These are phyloP conservation scores for Ichneumoninae sp. DNA, from an alignment of 2,888 invertebrate genomes.

Conservation along the genomic window DNA sequence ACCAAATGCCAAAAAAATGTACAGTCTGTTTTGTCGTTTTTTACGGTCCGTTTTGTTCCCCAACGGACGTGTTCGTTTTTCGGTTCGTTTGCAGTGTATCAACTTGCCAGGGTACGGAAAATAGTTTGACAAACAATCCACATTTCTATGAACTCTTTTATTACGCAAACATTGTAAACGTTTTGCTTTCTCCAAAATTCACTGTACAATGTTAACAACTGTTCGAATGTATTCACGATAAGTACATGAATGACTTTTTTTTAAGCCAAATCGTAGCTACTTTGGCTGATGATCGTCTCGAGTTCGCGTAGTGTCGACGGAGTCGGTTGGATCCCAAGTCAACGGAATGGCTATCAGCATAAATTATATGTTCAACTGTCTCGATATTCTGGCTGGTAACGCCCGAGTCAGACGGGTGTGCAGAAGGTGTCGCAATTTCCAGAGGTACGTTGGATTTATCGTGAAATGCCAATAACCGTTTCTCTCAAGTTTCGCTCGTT, in stretches of 20 bases:
- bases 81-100: no score
- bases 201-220: slow-evolving; percentile 40
- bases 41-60: no score
- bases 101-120: background rate
- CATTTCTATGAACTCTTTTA: slow-evolving; percentile 33
- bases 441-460: slow-evolving; percentile 81
- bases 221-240: slow-evolving; percentile 39
- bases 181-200: background rate
- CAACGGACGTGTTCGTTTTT: no score
- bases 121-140: background rate
- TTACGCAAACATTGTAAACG: slow-evolving; percentile 13
- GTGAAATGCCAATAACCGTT: slow-evolving; percentile 85
- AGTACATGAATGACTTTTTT: slow-evolving; percentile 47
- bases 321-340: slow-evolving; percentile 9
- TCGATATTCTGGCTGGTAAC: slow-evolving; percentile 49
- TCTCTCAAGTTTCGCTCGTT: slow-evolving; percentile 83
- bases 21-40: no score
- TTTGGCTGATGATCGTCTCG: background rate
- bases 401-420: slow-evolving; percentile 67
- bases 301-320: background rate
- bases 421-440: slow-evolving; percentile 76
- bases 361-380: slow-evolving; percentile 45
- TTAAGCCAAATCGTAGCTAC: background rate
- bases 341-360: slow-evolving; percentile 7
- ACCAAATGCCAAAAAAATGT: no score